Evolutionary conservation across 2,888 invertebrate species (phyloP), one percentile per base, ranked within the genome.

Genomic region (Aphodius granarius): DNA sequence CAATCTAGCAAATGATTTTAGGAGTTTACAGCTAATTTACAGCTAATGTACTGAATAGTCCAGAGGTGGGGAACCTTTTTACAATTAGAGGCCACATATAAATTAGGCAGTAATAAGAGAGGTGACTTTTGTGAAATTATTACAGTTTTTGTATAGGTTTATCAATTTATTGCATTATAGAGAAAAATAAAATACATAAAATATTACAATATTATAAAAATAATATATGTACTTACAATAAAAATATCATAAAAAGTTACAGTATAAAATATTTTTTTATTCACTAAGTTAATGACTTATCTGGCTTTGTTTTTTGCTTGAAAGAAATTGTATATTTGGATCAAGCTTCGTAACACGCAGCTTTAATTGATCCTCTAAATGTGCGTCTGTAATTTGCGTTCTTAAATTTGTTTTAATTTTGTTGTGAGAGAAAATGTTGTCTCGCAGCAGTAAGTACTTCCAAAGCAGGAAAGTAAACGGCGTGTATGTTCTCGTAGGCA

Each of bases 351-450:
- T 64, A 19, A 66, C 73, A 5, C 64, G 73, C 64, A 73, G 64
- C 63, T 63, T 73, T 19, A 73, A 63, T 73, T 73, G 73, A 73
- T 73, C 19, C 5, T 73, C 64, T 66, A 73, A 73, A 73, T 73
- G 15, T 16, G 20, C 64, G 65, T 73, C 3, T 19, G 73, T 5
- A 63, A 73, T 63, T 63, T 72, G 72, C 19, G 72, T n/a, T 63
- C 72, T 72, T 64, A 73, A 73, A 73, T 64, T 62, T 63, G 64
- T 64, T 64, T 73, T 21, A 73, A 70, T 73, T 73, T 66, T 73
- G 73, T 73, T 23, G 65, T 19, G 5, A 63, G 21, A n/a, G n/a
- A n/a, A n/a, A n/a, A n/a, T n/a, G n/a, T n/a, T n/a, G n/a, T n/a
- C n/a, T n/a, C n/a, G n/a, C 20, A 22, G 4, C 15, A 20, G 43